Conservation (phyloP, 2,888 invertebrate genomes). For the Drosophila parthenogenetica region DNA sequence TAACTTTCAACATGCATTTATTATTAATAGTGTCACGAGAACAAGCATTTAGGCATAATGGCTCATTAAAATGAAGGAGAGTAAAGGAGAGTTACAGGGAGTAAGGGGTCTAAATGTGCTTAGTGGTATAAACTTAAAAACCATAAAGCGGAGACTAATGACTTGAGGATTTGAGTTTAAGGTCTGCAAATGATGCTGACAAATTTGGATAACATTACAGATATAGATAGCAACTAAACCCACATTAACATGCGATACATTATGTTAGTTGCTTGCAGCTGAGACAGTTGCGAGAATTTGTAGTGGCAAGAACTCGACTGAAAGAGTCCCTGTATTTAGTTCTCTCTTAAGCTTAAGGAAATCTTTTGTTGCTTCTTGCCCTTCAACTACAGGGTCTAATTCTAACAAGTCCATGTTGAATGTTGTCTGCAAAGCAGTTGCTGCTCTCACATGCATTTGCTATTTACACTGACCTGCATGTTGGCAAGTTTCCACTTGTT, state of each 20-base stretch:
- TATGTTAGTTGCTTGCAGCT: conserved; percentile 9
- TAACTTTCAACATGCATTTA: conserved; percentile 57
- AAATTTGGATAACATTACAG: conserved; percentile 15
- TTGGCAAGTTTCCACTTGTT: conserved; percentile 51
- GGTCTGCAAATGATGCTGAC: conserved; percentile 15
- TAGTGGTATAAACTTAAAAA: conserved; percentile 9
- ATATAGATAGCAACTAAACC: conserved; percentile 11
- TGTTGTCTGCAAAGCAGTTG: conserved; percentile 34
- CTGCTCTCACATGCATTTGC: conserved; percentile 56
- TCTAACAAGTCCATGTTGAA: conserved; percentile 3
- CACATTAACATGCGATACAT: conserved; percentile 47
- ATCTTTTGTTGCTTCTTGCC: too few relatives aligned
- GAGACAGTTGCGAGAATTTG: background rate
- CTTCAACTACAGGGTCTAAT: background rate
- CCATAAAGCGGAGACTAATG: conserved; percentile 17
- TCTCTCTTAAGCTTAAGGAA: too few relatives aligned
- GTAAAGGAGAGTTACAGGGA: background rate
- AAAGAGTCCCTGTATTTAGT: too few relatives aligned
- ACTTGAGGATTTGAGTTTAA: conserved; percentile 6
- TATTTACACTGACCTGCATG: conserved; percentile 64
- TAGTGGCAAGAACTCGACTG: too few relatives aligned
- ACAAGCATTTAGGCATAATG: conserved; percentile 51
- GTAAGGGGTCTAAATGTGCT: background rate
- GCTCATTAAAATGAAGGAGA: conserved; percentile 50
- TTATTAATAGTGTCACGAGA: conserved; percentile 61